Conservation (phyloP, 2,113 vertebrate species). For the Ahaetulla prasina region DNA sequence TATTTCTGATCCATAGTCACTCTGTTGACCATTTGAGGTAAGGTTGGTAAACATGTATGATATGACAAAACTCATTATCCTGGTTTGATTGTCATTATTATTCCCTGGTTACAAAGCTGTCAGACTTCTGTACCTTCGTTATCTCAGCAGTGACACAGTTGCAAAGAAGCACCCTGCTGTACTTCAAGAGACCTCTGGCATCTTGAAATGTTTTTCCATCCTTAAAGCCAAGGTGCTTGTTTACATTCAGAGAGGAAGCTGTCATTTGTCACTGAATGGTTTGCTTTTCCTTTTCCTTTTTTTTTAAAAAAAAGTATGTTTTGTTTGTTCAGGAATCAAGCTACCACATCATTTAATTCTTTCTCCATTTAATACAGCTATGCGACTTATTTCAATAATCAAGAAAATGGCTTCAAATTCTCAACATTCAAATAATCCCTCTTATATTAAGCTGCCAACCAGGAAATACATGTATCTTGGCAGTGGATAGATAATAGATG, state of each 20-base stretch:
- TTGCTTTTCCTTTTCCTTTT: neutral
- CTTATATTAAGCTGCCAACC: neutral
- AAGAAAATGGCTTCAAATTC: neutral
- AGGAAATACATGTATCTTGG: neutral
- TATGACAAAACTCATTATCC: slow-evolving; percentile 60
- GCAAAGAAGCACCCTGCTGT: slow-evolving; percentile 39
- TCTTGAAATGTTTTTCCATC: slow-evolving; percentile 6
- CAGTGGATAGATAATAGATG: neutral
- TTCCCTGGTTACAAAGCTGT: slow-evolving; percentile 55
- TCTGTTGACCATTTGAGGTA: slow-evolving; percentile 48
- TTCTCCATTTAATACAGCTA: neutral
- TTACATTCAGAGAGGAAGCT: neutral
- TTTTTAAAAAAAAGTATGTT: neutral
- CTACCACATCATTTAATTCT: neutral
- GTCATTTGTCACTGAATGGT: neutral
- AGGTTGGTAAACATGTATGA: slow-evolving; percentile 46
- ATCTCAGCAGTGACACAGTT: slow-evolving; percentile 53
- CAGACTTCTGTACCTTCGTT: slow-evolving; percentile 58
- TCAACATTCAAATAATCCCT: neutral
- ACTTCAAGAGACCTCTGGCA: slow-evolving; percentile 31
- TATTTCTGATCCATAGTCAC: slow-evolving; percentile 40
- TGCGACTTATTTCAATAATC: neutral
- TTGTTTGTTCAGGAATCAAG: neutral
- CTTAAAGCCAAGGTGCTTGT: slow-evolving; percentile 4
- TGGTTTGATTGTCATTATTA: slow-evolving; percentile 53